phyloP scores from a whole-genome alignment of 2,113 vertebrate species.

The Eolophus roseicapilla region DNA sequence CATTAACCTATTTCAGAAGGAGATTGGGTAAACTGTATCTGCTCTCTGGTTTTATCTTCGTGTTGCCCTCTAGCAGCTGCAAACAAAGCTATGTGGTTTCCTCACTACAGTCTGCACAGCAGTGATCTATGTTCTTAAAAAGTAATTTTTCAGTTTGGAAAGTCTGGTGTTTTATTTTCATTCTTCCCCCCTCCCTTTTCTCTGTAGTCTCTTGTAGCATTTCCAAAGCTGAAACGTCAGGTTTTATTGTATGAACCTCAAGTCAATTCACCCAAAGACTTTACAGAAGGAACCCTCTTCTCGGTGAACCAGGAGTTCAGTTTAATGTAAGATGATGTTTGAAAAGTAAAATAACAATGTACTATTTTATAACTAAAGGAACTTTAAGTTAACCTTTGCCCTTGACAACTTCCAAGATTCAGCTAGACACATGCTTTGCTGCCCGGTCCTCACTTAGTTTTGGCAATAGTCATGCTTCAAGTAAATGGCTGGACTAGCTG shows the following conservation, averaged over 20 bases:
- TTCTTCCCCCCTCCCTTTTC: slow-evolving; percentile 28
- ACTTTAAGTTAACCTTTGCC: background rate
- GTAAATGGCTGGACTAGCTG: background rate
- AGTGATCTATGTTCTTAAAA: background rate
- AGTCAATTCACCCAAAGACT: slow-evolving; percentile 98
- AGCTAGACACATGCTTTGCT: background rate
- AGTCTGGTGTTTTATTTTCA: slow-evolving; percentile 53
- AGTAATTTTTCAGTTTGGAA: slow-evolving; percentile 19
- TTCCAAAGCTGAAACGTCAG: slow-evolving; percentile 98
- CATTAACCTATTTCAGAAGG: background rate
- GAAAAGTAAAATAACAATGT: slow-evolving; percentile 30
- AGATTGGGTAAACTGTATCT: background rate
- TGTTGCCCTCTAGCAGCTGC: background rate
- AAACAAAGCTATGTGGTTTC: background rate
- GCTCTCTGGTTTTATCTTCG: background rate
- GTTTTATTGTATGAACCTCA: slow-evolving; percentile 95
- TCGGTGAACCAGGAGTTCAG: slow-evolving; percentile 99
- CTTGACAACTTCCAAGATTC: background rate
- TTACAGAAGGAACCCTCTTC: slow-evolving; percentile 97
- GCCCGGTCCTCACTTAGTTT: background rate
- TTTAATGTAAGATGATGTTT: slow-evolving; percentile 88
- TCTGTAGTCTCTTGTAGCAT: slow-evolving; percentile 94
- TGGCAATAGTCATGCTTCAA: background rate
- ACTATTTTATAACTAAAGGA: background rate
- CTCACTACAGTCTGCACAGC: background rate